phyloP scores from a whole-genome alignment of 2,113 vertebrate genomes.

The Coreoperca whiteheadi region DNA sequence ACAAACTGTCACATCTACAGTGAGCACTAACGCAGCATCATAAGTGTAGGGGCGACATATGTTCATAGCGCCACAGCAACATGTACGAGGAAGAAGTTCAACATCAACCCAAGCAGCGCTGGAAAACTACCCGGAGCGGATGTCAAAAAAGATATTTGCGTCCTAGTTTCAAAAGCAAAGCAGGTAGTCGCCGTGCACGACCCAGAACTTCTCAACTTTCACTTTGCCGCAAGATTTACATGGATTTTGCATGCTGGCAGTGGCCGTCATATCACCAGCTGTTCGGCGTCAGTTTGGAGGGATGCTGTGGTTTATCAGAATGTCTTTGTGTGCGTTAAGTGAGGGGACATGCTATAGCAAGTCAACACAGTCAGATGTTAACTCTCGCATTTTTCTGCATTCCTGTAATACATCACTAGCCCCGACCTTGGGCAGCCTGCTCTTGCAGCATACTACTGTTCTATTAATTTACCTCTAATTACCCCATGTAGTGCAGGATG shows the following conservation, averaged over 20 bases:
- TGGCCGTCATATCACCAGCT: slow-evolving; percentile 27
- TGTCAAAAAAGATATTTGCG: neutral
- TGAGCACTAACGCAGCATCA: slow-evolving; percentile 1
- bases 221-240: neutral
- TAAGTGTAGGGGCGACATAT: neutral
- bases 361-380: slow-evolving; percentile 4
- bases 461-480: slow-evolving; percentile 59
- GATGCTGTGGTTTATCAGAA: neutral
- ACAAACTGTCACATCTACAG: neutral
- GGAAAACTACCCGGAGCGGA: neutral
- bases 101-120: neutral
- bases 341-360: neutral
- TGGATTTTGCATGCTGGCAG: neutral
- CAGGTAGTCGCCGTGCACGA: neutral
- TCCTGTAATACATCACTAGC: neutral
- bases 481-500: slow-evolving; percentile 20
- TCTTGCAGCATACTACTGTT: slow-evolving; percentile 52
- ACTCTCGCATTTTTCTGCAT: slow-evolving; percentile 21
- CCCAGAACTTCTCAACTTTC: neutral
- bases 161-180: neutral
- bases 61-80: neutral
- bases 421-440: slow-evolving; percentile 49
- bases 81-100: neutral
- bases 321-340: neutral
- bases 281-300: slow-evolving; percentile 9